These are phyloP conservation scores for Galeruca laticollis DNA, from an alignment of 2,888 invertebrate genomes.

Conservation along the genomic window DNA sequence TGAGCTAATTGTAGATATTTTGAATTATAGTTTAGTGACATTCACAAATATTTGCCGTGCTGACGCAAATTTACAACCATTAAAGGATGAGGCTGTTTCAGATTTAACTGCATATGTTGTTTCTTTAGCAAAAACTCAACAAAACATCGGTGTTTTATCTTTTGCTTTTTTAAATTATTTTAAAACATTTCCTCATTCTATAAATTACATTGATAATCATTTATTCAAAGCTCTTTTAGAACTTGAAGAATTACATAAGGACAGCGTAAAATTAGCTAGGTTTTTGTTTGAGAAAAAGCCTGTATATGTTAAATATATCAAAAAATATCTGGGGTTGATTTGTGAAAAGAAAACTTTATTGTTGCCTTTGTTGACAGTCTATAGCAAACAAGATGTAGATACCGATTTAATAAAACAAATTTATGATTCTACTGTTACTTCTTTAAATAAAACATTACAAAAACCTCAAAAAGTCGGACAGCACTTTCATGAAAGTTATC, in stretches of 20 bases:
- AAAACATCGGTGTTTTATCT: conserved; percentile 69
- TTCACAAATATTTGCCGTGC: conserved; percentile 42
- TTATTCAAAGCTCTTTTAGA: conserved; percentile 71
- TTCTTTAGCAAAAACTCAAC: conserved; percentile 43
- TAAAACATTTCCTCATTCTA: conserved; percentile 72
- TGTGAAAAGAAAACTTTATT: conserved; percentile 74
- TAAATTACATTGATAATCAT: conserved; percentile 68
- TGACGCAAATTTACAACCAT: conserved; percentile 44
- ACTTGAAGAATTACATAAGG: conserved; percentile 69
- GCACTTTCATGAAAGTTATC: conserved; percentile 73
- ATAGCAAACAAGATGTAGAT: conserved; percentile 67
- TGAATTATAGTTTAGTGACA: conserved; percentile 51
- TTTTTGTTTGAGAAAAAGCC: conserved; percentile 71
- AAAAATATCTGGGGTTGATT: conserved; percentile 68
- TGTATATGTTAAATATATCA: conserved; percentile 67
- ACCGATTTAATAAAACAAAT: conserved; percentile 69
- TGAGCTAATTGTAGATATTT: conserved; percentile 42
- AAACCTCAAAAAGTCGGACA: conserved; percentile 79
- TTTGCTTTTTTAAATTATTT: conserved; percentile 71
- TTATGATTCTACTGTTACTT: conserved; percentile 73
- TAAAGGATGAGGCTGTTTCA: conserved; percentile 46
- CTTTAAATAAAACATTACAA: conserved; percentile 74
- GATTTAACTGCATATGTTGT: conserved; percentile 49
- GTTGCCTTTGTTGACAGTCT: conserved; percentile 72
- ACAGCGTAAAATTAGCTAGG: conserved; percentile 71